phyloP scores from a whole-genome alignment of 2,113 vertebrate species.

The Globicephala melas region DNA sequence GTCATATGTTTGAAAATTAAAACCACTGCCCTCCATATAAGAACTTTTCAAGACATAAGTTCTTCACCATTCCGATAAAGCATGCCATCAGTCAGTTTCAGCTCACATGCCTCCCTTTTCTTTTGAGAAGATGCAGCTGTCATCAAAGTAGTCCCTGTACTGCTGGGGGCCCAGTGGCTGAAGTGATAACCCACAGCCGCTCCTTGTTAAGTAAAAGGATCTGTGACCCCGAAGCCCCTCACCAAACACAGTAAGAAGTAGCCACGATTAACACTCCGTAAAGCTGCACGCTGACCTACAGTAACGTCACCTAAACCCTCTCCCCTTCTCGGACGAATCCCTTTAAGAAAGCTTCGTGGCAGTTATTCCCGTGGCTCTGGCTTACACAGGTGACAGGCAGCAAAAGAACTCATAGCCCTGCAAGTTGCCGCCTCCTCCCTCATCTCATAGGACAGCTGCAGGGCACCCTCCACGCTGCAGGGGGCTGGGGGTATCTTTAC shows the following conservation, averaged over 20 bases:
- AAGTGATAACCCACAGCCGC: not conserved
- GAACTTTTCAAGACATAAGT: not conserved
- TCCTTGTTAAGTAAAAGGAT: not conserved
- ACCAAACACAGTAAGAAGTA: not conserved
- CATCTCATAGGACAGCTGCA: not conserved
- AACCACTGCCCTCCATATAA: not conserved
- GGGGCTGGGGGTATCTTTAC: not conserved
- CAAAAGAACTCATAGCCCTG: not conserved
- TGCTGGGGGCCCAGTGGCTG: not conserved
- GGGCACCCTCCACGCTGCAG: not conserved
- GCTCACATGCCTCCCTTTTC: not conserved
- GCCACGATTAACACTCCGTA: not conserved
- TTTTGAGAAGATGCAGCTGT: not conserved
- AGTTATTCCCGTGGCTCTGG: not conserved
- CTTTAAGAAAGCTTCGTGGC: not conserved
- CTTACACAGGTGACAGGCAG: not conserved
- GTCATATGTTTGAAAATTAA: not conserved
- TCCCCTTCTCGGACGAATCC: not conserved
- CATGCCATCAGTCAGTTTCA: not conserved
- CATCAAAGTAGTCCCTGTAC: not conserved
- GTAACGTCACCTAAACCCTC: not conserved
- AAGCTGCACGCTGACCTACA: not conserved
- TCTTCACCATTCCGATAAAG: not conserved
- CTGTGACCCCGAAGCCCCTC: not conserved
- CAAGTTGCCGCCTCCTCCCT: not conserved